These are phyloP conservation scores for Chelonus insularis DNA, from an alignment of 1,140 invertebrate species.

Conservation along the genomic window DNA sequence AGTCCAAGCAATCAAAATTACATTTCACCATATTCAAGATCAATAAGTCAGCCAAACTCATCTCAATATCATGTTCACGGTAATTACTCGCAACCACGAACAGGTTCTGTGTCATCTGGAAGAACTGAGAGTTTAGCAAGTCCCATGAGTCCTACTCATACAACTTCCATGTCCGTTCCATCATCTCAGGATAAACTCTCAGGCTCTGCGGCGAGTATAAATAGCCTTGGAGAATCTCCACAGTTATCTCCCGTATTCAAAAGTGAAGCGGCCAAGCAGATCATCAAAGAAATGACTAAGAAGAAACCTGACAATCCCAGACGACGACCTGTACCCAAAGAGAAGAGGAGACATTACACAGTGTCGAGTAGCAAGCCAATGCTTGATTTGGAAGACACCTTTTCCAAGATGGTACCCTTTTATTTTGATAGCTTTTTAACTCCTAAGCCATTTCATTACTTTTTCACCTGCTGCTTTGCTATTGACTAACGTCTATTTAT, in stretches of 20 bases:
- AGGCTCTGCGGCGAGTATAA: slow-evolving; percentile 40
- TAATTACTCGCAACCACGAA: slow-evolving; percentile 20
- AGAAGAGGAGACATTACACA: slow-evolving; percentile 84
- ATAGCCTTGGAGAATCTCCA: slow-evolving; percentile 36
- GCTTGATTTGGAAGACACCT: slow-evolving; percentile 49
- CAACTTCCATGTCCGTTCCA: slow-evolving; percentile 31
- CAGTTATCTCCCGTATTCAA: slow-evolving; percentile 72
- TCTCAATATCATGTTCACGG: slow-evolving; percentile 16
- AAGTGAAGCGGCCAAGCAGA: slow-evolving; percentile 81
- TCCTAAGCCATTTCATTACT: too few species aligned
- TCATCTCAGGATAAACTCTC: slow-evolving; percentile 57
- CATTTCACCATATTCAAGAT: slow-evolving; percentile 21
- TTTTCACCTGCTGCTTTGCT: too few species aligned
- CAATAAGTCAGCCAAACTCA: slow-evolving; percentile 25
- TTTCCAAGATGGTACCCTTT: slow-evolving; percentile 53
- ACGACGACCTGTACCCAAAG: slow-evolving; percentile 71
- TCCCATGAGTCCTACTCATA: slow-evolving; percentile 34
- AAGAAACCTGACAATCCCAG: slow-evolving; percentile 53
- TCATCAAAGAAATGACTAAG: slow-evolving; percentile 79
- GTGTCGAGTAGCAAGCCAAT: slow-evolving; percentile 72
- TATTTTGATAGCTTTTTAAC: too few species aligned
- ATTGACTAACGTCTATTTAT: too few species aligned
- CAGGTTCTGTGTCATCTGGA: slow-evolving; percentile 13
- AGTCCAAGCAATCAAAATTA: slow-evolving; percentile 39
- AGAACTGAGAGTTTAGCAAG: slow-evolving; percentile 20